Base-by-base conservation (phyloP, 2,888 invertebrate species). In the Oscheius sp. region DNA sequence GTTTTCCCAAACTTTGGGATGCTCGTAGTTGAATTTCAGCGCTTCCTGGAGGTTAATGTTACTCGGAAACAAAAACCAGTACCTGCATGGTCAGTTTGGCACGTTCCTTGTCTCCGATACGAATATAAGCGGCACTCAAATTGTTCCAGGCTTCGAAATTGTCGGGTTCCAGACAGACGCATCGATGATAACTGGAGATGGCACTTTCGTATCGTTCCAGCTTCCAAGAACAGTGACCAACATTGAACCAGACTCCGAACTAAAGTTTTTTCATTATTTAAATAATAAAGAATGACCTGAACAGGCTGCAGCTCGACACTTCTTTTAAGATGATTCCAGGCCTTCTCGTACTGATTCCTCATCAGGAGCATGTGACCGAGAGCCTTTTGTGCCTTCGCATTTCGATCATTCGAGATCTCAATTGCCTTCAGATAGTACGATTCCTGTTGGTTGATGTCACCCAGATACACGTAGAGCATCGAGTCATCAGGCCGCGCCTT, bases 101-200 rank as follows among this genome's bases (percentile, higher is more conserved):
- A 53, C 84, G 78, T 75, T 92, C 91, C 90, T 95, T 96, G 88
- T 97, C 94, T 0, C 94, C 94, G 71, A 94, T 91, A 87, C 94
- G 94, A 9, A 96, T 93, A 85, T 96, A 95, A 2, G 95, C 95
- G 88, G 96, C 95, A 13, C 96, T 95, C 75, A 99, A 91, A 90
- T 99, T 99, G 90, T 96, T 98, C 99, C 98, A 99, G 0, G 96
- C 96, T 90, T 98, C 96, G 90, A 95, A 97, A 72, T 94, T 94
- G 47, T 87, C 87, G 29, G 88, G 88, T 63, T 89, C 88, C 47
- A 89, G 78, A 47, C 77, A 78, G 13, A 85, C 85, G 71, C 87
- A 87, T 53, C 81, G 76, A 51, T 53, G 75, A 58, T 81, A 84
- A 47, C 82, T 83, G 9, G 72, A 66, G 13, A 78, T 76, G 5